Percentiles rank a stretch among this genome's conserved stretches.
Conservation (phyloP, 2,888 invertebrate genomes). For the Erebia palarica region DNA sequence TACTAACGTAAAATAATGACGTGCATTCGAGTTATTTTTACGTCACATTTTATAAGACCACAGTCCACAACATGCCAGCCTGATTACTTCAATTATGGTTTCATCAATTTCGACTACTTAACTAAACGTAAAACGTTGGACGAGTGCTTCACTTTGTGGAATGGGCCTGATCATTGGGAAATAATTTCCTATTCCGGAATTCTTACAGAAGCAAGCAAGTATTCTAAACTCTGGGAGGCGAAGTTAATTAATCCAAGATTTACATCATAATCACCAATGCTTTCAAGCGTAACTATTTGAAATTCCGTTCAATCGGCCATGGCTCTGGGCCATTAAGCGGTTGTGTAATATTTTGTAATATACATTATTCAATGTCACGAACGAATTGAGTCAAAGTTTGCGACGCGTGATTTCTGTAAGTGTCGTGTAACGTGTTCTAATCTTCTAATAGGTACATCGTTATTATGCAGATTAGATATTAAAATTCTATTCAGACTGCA, state of each 20-base stretch:
- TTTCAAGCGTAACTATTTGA: background rate
- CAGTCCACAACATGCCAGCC: too few species aligned
- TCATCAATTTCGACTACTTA: too few species aligned
- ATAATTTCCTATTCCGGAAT: too few species aligned
- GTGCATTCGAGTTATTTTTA: too few species aligned
- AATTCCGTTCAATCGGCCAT: constrained; percentile 10
- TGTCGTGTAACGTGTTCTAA: background rate
- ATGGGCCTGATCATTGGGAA: too few species aligned
- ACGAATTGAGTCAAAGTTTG: constrained; percentile 30
- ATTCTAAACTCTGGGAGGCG: background rate
- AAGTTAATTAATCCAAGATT: background rate
- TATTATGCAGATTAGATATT: background rate
- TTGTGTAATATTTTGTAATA: background rate
- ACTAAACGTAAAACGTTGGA: too few species aligned
- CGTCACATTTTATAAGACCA: too few species aligned
- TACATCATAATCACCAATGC: background rate
- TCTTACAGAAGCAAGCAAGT: background rate
- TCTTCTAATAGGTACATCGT: too few species aligned
- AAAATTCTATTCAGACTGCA: background rate
- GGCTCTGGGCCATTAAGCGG: background rate
- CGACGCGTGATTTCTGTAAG: background rate
- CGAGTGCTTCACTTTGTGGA: too few species aligned
- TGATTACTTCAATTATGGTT: too few species aligned
- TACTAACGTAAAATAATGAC: too few species aligned
- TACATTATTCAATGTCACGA: constrained; percentile 24